phyloP scores from a whole-genome alignment of 2,113 vertebrate genomes.

The Pedionomus torquatus region DNA sequence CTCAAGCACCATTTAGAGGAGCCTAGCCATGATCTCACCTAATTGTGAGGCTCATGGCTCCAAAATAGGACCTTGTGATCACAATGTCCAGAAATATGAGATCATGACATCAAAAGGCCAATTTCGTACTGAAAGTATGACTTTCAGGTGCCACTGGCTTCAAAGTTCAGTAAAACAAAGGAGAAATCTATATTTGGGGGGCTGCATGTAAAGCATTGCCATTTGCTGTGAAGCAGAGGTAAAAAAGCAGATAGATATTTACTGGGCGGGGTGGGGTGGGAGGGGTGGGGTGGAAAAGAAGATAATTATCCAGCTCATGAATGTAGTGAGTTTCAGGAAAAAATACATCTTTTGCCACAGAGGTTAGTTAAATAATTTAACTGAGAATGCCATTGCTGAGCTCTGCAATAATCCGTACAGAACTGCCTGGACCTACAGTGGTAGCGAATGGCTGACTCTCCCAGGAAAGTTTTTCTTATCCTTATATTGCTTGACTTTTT shows the following conservation, averaged over 20 bases:
- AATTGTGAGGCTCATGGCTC: not conserved
- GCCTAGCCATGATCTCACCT: not conserved
- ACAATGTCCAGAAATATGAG: not conserved
- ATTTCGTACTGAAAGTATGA: not conserved
- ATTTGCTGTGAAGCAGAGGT: not conserved
- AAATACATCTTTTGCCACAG: not conserved
- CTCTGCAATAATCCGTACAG: not conserved
- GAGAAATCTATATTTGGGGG: not conserved
- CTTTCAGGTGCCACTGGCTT: not conserved
- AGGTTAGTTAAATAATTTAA: not conserved
- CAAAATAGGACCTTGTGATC: not conserved
- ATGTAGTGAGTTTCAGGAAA: not conserved
- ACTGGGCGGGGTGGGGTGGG: too few relatives aligned
- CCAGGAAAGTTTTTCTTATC: constrained; percentile 1
- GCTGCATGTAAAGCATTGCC: constrained; percentile 29
- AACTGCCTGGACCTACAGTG: not conserved
- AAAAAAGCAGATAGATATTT: not conserved
- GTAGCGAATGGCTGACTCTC: not conserved
- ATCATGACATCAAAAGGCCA: not conserved
- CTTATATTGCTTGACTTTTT: not conserved
- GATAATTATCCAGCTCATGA: not conserved
- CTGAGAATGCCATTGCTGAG: not conserved
- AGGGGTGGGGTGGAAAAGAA: too few relatives aligned
- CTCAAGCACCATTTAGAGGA: not conserved
- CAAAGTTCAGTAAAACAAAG: constrained; percentile 17